These are phyloP conservation scores for Gymnothorax javanicus DNA, from an alignment of 2,797 vertebrate genomes.

Conservation along the genomic window DNA sequence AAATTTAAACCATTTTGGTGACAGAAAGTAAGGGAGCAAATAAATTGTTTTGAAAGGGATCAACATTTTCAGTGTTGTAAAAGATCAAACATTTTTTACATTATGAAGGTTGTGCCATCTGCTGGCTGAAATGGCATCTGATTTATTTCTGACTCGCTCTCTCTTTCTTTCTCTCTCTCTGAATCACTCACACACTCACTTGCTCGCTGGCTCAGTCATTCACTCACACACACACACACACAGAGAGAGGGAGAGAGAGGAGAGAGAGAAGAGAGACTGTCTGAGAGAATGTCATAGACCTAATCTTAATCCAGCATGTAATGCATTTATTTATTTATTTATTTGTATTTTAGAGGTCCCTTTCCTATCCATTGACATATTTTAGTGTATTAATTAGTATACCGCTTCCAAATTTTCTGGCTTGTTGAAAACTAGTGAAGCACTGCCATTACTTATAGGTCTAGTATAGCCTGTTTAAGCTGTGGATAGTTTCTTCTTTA, in stretches of 20 bases:
- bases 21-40: neutral
- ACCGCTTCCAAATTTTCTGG: neutral
- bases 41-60: neutral
- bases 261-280: too few species aligned
- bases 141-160: neutral
- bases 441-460: neutral
- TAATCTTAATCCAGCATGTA: too few species aligned
- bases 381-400: too few species aligned
- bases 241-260: too few species aligned
- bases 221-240: too few species aligned
- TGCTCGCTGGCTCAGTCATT: neutral
- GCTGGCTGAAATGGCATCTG: slow-evolving; percentile 3
- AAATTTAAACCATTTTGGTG: neutral
- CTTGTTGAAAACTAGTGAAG: neutral
- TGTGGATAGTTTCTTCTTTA: neutral
- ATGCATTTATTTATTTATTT: too few species aligned
- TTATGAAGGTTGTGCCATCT: slow-evolving; percentile 26
- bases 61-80: neutral
- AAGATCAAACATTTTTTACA: neutral
- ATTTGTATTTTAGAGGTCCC: too few species aligned
- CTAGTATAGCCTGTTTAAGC: neutral
- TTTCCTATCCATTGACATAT: neutral
- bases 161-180: neutral
- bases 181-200: neutral
- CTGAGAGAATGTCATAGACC: too few species aligned